These are phyloP conservation scores for Acyrthosiphon pisum DNA, from an alignment of 1,140 invertebrate genomes.

Conservation along the genomic window DNA sequence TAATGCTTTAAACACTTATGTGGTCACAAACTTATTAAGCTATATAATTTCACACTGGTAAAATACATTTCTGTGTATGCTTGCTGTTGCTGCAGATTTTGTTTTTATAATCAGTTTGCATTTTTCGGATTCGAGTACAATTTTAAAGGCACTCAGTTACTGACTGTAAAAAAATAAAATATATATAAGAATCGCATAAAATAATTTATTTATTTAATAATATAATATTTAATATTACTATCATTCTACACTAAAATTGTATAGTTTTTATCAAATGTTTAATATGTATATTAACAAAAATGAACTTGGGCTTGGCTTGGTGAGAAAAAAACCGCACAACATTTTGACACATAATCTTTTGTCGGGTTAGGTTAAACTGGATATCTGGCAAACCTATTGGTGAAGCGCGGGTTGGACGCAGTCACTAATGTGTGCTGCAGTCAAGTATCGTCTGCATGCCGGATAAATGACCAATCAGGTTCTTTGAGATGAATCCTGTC, in stretches of 20 bases:
- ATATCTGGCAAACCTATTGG: no score
- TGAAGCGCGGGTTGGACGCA: no score
- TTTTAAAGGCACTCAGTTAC: neutral
- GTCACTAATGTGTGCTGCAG: no score
- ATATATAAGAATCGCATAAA: neutral
- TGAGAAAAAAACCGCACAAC: no score
- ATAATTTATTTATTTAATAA: neutral
- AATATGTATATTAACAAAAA: no score
- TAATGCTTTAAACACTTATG: conserved; percentile 1
- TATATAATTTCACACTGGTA: neutral
- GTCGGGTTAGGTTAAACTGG: no score
- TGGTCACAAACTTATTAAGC: neutral
- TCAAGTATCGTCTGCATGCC: no score
- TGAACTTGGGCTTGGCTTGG: no score
- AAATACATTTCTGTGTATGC: neutral
- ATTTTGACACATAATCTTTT: no score
- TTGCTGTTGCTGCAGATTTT: neutral
- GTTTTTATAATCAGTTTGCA: neutral
- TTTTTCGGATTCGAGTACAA: no score
- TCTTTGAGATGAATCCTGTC: no score
- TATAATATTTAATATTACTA: neutral
- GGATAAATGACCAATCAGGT: no score
- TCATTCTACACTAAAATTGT: neutral
- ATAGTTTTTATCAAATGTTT: neutral
- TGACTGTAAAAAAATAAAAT: neutral